A percentile compares a stretch with the other conserved stretches of the same genome.
Conservation (phyloP, 2,888 invertebrate species). For the Andrena trimmerana region DNA sequence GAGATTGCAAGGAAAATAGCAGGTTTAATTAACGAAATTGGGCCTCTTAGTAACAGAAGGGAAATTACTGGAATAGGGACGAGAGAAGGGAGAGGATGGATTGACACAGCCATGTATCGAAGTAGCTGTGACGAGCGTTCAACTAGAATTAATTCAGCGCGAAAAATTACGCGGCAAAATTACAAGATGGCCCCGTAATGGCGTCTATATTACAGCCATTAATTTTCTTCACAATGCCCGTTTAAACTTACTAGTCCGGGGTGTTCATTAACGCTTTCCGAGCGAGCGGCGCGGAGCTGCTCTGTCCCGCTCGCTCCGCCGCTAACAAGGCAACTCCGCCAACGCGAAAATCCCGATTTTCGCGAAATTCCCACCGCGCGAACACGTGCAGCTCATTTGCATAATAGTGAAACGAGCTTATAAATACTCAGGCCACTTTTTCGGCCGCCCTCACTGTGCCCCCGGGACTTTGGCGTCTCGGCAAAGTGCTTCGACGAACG, state of each 20-base stretch:
- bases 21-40: neutral
- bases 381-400: slow-evolving; percentile 41
- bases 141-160: slow-evolving; percentile 9
- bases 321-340: slow-evolving; percentile 54
- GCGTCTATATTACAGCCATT: slow-evolving; percentile 48
- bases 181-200: slow-evolving; percentile 17
- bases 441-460: neutral
- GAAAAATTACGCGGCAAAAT: slow-evolving; percentile 42
- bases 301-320: neutral
- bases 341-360: slow-evolving; percentile 47
- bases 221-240: slow-evolving; percentile 58
- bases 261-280: slow-evolving; percentile 59
- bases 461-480: too few species aligned
- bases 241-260: slow-evolving; percentile 52
- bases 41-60: neutral
- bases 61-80: neutral
- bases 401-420: slow-evolving; percentile 36
- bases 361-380: slow-evolving; percentile 25
- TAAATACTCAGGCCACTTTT: slow-evolving; percentile 49
- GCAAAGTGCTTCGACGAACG: neutral
- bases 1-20: neutral
- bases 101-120: neutral
- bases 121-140: neutral
- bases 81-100: neutral
- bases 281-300: neutral